A percentile compares a stretch with the other conserved stretches of the same genome.
phyloP scores from a whole-genome alignment of 1,140 invertebrate genomes.

The Pemphigus obesinymphae region DNA sequence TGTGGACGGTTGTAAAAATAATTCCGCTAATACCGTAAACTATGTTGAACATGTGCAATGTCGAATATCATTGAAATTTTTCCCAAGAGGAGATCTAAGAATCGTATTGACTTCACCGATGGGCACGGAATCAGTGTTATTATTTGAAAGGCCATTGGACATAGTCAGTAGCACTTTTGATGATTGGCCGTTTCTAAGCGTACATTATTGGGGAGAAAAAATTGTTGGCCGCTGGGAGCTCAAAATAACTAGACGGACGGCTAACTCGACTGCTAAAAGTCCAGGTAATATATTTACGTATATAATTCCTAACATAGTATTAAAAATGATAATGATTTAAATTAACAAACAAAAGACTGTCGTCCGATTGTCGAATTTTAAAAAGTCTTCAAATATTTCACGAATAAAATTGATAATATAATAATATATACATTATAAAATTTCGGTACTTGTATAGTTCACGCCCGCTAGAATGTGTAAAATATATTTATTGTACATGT shows the following conservation, averaged over 20 bases:
- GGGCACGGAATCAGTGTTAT: slow-evolving; percentile 79
- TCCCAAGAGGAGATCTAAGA: slow-evolving; percentile 79
- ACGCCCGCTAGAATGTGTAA: too few relatives aligned
- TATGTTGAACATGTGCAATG: slow-evolving; percentile 92
- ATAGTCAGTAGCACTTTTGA: slow-evolving; percentile 90
- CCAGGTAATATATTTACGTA: slow-evolving; percentile 48
- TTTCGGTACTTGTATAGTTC: too few relatives aligned
- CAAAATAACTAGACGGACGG: slow-evolving; percentile 83
- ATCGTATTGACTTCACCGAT: slow-evolving; percentile 80
- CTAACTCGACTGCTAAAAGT: slow-evolving; percentile 72
- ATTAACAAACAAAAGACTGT: too few relatives aligned
- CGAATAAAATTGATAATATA: too few relatives aligned
- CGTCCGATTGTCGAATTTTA: too few relatives aligned
- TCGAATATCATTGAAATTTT: slow-evolving; percentile 77
- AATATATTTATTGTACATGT: too few relatives aligned
- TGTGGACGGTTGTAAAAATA: slow-evolving; percentile 77
- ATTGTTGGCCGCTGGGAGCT: slow-evolving; percentile 87
- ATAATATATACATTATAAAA: too few relatives aligned
- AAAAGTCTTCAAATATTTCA: too few relatives aligned
- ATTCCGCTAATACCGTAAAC: slow-evolving; percentile 74
- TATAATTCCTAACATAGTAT: too few relatives aligned
- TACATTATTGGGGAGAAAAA: slow-evolving; percentile 95
- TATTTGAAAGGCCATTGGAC: slow-evolving; percentile 85
- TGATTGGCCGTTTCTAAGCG: slow-evolving; percentile 95
- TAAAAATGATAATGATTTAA: too few relatives aligned